phyloP scores from a whole-genome alignment of 2,113 vertebrate genomes.

The Triplophysa rosa region DNA sequence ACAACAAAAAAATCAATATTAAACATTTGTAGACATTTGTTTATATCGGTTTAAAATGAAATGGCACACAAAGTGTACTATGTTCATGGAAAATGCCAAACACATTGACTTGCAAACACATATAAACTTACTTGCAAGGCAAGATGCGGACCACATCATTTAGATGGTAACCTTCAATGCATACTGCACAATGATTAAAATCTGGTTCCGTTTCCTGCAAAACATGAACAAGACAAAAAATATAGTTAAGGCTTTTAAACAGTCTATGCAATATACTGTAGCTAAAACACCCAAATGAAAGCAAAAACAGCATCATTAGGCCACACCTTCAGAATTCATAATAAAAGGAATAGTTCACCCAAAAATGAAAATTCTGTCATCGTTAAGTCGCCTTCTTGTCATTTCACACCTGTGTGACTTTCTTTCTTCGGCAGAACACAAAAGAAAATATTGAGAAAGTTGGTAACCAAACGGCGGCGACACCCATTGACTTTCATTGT shows the following conservation, averaged over 20 bases:
- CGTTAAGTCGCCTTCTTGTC: too few species aligned
- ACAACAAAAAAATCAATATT: too few species aligned
- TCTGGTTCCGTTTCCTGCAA: conserved; percentile 95
- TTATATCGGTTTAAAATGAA: too few species aligned
- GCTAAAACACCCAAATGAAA: background rate
- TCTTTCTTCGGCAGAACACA: too few species aligned
- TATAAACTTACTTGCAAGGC: conserved; percentile 91
- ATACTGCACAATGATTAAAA: conserved; percentile 97
- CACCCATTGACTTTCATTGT: too few species aligned
- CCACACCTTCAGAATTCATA: background rate
- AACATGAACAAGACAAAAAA: conserved; percentile 15
- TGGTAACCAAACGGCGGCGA: too few species aligned
- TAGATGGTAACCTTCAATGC: conserved; percentile 96
- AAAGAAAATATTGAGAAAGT: too few species aligned
- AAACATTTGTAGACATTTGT: background rate
- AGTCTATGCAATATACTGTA: background rate
- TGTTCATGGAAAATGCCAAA: background rate
- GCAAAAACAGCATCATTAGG: background rate
- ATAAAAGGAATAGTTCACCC: too few species aligned
- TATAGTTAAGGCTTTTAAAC: background rate
- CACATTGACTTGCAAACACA: background rate
- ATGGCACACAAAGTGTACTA: too few species aligned
- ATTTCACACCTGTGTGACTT: too few species aligned
- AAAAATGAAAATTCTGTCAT: too few species aligned
- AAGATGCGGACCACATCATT: conserved; percentile 95